These are phyloP conservation scores for Micropoecilia bifurca DNA, from an alignment of 2,797 vertebrate genomes.

Conservation along the genomic window DNA sequence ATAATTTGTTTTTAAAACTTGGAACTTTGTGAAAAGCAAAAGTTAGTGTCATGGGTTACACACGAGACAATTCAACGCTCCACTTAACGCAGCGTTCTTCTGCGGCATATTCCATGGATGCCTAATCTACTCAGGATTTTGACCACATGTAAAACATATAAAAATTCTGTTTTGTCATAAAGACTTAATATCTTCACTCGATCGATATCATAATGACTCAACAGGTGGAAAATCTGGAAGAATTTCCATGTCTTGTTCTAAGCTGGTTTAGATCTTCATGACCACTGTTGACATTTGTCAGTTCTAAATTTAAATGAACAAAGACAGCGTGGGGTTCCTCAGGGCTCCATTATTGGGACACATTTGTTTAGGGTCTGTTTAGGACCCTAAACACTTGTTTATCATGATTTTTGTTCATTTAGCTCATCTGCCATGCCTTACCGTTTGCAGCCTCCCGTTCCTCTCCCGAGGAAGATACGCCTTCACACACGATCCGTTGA, in stretches of 20 bases:
- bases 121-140: neutral
- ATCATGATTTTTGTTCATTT: neutral
- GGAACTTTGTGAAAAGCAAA: neutral
- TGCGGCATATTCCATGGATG: neutral
- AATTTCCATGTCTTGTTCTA: neutral
- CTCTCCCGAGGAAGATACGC: fast-evolving
- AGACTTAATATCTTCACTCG: neutral
- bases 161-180: neutral
- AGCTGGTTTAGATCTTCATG: too few species aligned
- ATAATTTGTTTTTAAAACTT: neutral
- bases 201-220: neutral
- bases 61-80: neutral
- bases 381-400: neutral
- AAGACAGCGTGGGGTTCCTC: neutral
- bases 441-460: neutral
- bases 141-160: neutral
- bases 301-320: neutral
- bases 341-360: neutral
- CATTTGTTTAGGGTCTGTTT: neutral
- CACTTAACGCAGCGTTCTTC: neutral
- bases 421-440: neutral
- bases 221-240: neutral
- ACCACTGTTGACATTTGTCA: neutral
- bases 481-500: neutral
- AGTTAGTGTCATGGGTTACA: neutral